phyloP scores from a whole-genome alignment of 2,797 vertebrate genomes.

The Cyprinella venusta region DNA sequence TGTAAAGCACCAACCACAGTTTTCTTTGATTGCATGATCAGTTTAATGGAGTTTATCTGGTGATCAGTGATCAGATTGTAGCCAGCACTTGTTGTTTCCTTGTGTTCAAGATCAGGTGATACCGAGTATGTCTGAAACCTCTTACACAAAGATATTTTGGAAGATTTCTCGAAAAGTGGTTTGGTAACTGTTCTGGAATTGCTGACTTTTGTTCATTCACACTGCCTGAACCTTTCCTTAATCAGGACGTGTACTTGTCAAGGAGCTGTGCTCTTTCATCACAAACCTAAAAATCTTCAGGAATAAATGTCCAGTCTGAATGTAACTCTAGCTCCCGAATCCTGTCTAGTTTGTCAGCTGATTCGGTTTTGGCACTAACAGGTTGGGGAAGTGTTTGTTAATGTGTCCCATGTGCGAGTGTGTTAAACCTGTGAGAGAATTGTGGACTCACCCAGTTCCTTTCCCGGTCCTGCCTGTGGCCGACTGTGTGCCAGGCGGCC shows the following conservation, averaged over 20 bases:
- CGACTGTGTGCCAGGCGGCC: constrained; percentile 4
- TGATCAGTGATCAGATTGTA: neutral
- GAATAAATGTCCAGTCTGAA: neutral
- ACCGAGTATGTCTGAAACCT: neutral
- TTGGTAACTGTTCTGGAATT: neutral
- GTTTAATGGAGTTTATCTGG: neutral
- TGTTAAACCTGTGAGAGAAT: constrained; percentile 31
- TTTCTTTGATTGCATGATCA: neutral
- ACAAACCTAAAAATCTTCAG: neutral
- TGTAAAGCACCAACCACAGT: neutral
- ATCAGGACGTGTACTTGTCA: neutral
- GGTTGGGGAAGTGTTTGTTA: constrained; percentile 36
- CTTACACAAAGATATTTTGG: neutral
- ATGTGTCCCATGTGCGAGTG: constrained; percentile 38
- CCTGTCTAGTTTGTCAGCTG: neutral
- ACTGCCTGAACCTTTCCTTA: neutral
- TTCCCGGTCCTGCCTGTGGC: constrained; percentile 36
- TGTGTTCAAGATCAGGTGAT: neutral
- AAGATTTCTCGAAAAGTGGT: neutral
- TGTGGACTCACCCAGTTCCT: constrained; percentile 55
- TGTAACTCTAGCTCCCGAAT: neutral
- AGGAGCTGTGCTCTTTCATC: neutral
- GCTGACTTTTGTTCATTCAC: neutral
- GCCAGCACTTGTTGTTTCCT: neutral
- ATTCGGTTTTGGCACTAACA: constrained; percentile 2